These are phyloP conservation scores for Nipponacmea schrenckii DNA, from an alignment of 2,888 invertebrate species.

Conservation along the genomic window DNA sequence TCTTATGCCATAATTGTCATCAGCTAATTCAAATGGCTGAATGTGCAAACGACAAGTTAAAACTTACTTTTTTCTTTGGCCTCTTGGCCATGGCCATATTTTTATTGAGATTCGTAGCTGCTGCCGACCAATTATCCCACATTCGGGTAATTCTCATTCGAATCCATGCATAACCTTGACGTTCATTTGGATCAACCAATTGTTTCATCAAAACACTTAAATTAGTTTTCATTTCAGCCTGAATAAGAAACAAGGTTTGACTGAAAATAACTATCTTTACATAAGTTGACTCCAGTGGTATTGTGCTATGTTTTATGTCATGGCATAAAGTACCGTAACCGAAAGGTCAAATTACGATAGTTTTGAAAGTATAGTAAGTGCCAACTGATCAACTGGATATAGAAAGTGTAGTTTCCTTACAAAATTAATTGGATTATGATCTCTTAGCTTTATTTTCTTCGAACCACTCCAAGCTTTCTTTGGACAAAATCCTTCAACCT, in stretches of 20 bases:
- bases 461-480: constrained; percentile 51
- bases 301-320: no score
- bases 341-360: no score
- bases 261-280: not conserved
- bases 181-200: constrained; percentile 63
- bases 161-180: constrained; percentile 68
- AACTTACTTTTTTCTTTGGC: constrained; percentile 53
- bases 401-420: constrained; percentile 18
- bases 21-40: no score
- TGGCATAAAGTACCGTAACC: no score
- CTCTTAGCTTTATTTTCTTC: constrained; percentile 11
- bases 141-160: constrained; percentile 64
- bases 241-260: constrained; percentile 12
- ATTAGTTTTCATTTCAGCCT: constrained; percentile 57
- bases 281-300: not conserved
- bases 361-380: no score
- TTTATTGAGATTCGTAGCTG: constrained; percentile 43
- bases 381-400: no score
- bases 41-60: no score
- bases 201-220: constrained; percentile 58
- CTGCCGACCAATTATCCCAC: constrained; percentile 63
- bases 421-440: constrained; percentile 14
- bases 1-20: no score
- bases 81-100: constrained; percentile 54
- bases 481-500: constrained; percentile 68